These are phyloP conservation scores for Platalea minor DNA, from an alignment of 2,797 vertebrate species.

Conservation along the genomic window DNA sequence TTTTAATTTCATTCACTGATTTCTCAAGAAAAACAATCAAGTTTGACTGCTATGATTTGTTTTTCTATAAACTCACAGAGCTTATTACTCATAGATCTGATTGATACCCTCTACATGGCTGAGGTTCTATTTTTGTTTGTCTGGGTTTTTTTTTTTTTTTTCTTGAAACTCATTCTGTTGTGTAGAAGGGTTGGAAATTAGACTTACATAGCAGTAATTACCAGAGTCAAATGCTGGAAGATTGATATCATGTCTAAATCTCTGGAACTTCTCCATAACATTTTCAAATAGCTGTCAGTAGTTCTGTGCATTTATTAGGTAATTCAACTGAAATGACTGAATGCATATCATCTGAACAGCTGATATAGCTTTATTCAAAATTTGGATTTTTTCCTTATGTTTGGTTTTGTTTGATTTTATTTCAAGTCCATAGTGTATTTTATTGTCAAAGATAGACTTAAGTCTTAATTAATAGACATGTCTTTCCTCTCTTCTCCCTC, in stretches of 20 bases:
- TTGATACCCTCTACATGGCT: background rate
- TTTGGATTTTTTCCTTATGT: background rate
- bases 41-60: background rate
- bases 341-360: background rate
- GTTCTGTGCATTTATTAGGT: background rate
- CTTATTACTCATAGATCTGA: background rate
- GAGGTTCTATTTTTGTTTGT: background rate
- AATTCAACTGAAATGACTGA: background rate
- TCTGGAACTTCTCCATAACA: background rate
- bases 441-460: background rate
- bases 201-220: background rate
- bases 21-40: background rate
- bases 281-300: constrained; percentile 2
- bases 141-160: background rate
- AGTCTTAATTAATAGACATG: background rate
- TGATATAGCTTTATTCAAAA: background rate
- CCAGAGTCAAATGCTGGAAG: background rate
- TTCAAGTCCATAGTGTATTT: background rate
- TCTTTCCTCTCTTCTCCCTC: background rate
- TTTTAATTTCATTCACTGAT: background rate
- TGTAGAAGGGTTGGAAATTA: background rate
- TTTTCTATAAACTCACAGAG: background rate
- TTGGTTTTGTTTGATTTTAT: background rate
- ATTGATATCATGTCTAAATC: background rate
- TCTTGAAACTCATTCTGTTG: background rate